A percentile compares a stretch with the other conserved stretches of the same genome.
Conservation (phyloP, 2,113 vertebrate species). For the Cyanoramphus novaezelandiae region DNA sequence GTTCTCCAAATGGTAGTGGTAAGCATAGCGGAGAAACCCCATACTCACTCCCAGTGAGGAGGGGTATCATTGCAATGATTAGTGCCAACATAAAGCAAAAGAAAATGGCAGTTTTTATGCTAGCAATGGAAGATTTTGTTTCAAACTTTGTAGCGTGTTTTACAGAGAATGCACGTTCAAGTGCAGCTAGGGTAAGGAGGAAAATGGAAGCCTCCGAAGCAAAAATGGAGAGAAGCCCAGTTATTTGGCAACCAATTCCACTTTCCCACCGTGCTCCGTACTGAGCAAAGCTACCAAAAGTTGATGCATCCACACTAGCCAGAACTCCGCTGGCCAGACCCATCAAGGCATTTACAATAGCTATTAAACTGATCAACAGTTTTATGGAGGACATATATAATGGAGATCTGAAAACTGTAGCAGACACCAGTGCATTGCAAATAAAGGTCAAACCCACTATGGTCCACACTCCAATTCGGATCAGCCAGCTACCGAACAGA, state of each 20-base stretch:
- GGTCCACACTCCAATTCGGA: constrained; percentile 89
- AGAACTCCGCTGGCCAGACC: constrained; percentile 84
- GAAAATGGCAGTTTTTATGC: constrained; percentile 63
- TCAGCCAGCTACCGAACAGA: constrained; percentile 91
- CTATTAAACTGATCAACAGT: constrained; percentile 85
- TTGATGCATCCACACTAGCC: constrained; percentile 84
- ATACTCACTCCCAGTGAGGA: constrained; percentile 79
- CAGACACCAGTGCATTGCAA: constrained; percentile 84
- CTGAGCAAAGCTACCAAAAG: constrained; percentile 87
- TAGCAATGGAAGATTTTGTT: constrained; percentile 56
- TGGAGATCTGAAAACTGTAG: constrained; percentile 81
- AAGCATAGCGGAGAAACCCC: constrained; percentile 85
- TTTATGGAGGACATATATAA: constrained; percentile 79
- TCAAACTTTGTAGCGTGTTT: constrained; percentile 73
- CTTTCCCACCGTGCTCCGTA: constrained; percentile 88
- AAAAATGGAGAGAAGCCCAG: constrained; percentile 87
- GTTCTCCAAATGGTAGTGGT: constrained; percentile 81
- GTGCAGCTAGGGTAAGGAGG: constrained; percentile 85
- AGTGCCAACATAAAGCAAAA: constrained; percentile 78
- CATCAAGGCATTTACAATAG: constrained; percentile 83
- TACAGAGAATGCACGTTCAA: constrained; percentile 82
- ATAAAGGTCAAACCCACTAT: constrained; percentile 82
- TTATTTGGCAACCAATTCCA: constrained; percentile 83
- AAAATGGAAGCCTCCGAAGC: constrained; percentile 88
- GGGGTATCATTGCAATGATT: constrained; percentile 77